Evolutionary conservation across 2,888 invertebrate species (phyloP), one percentile per base, ranked within the genome.

Genomic region (Choristoneura rosaceana): DNA sequence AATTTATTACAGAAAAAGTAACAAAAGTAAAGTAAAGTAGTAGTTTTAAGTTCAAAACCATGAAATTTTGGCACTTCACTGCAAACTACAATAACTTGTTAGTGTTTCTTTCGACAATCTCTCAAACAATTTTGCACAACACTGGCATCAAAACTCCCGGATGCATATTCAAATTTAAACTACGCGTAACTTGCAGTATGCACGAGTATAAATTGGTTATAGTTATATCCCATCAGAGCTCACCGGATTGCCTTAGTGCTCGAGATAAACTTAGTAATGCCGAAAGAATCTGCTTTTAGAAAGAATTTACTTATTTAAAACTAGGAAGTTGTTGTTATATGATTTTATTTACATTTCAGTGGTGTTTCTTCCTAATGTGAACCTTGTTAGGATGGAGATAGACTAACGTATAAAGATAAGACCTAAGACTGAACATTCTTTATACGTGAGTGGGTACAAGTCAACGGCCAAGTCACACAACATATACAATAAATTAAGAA

Each of bases 191-290:
- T 10, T 9, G 38, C 2, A n/a, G n/a, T 14, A 59, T 33, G 33
- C 33, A n/a, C 34, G 17, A 43, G 25, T 25, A 33, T 62, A 55
- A 55, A 52, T 55, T 69, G 33, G 33, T 33, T 41, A 43, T 55
- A 69, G 62, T 62, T 55, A n/a, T 43, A 33, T 58, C 17, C 61
- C 43, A 55, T 69, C 43, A 61, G 15, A 69, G 62, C 62, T 69
- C 41, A 7, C 38, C 7, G 15, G 41, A 62, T 69, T 62, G 62
- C 62, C 55, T 69, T 55, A 12, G 7, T 62, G 62, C 33, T 55
- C 9, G 9, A 47, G 38, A 25, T 69, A 52, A 55, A 62, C 52
- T 43, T 43, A 55, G 60, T 60, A 69, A 50, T 38, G 50, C 10
- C 41, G 14, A 52, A 62, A 52, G 41, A 61, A 62, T 69, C 41